Conservation (phyloP, 23 tunicate genomes). For the Trididemnum miniatum region DNA sequence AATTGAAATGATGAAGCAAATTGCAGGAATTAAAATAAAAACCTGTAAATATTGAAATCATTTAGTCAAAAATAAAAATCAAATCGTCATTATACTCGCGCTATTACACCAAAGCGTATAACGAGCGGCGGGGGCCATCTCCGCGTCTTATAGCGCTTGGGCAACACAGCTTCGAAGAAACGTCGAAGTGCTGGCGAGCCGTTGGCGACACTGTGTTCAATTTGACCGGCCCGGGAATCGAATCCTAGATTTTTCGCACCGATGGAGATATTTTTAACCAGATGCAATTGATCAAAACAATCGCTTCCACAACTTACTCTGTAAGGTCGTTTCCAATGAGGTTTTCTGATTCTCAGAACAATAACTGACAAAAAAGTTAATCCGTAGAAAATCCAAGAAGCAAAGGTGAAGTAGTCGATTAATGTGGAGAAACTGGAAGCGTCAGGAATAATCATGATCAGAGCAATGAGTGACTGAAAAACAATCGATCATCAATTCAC, state of each 20-base stretch:
- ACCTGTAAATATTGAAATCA: slow-evolving; percentile 75
- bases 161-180: too few relatives aligned
- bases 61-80: too few relatives aligned
- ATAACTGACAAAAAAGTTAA: slow-evolving; percentile 78
- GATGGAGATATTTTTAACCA: too few relatives aligned
- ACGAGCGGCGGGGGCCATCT: too few relatives aligned
- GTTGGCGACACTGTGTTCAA: too few relatives aligned
- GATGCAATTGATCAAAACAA: not conserved
- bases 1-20: slow-evolving; percentile 72
- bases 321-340: slow-evolving; percentile 74
- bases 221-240: too few relatives aligned
- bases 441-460: slow-evolving; percentile 87
- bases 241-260: too few relatives aligned
- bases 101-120: too few relatives aligned
- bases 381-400: slow-evolving; percentile 93
- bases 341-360: slow-evolving; percentile 61
- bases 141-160: too few relatives aligned
- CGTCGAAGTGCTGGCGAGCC: too few relatives aligned
- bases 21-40: slow-evolving; percentile 71
- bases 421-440: slow-evolving; percentile 66
- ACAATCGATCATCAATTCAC: too few relatives aligned
- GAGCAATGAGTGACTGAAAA: slow-evolving; percentile 68
- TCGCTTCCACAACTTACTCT: slow-evolving; percentile 39
- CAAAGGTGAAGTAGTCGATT: slow-evolving; percentile 91
- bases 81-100: too few relatives aligned